Evolutionary conservation across 2,888 invertebrate species (phyloP).

Genomic region (Leucoptera coffeella): DNA sequence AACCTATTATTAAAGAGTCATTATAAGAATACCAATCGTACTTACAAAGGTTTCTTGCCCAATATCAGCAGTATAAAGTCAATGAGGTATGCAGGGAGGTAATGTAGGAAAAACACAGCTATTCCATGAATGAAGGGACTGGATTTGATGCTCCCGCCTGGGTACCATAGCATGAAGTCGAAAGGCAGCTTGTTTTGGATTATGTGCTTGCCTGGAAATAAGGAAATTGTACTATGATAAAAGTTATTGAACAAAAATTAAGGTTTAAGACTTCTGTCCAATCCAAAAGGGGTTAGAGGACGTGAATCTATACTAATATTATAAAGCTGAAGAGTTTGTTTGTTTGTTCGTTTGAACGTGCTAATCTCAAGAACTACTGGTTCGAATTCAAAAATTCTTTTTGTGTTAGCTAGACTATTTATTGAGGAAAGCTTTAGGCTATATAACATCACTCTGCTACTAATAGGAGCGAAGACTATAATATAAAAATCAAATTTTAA

Average conservation of each 20-base stretch:
- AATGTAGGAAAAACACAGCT: conserved; percentile 63
- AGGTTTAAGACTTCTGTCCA: neutral
- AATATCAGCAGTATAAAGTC: conserved; percentile 61
- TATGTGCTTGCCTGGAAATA: conserved; percentile 36
- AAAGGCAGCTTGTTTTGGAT: conserved; percentile 66
- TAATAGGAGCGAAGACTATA: no score
- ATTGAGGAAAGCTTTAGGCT: no score
- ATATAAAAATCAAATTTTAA: no score
- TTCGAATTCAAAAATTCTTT: no score
- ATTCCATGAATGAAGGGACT: conserved; percentile 61
- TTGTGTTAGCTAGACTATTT: no score
- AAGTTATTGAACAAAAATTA: neutral
- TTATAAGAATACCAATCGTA: conserved; percentile 9
- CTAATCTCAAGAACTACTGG: no score
- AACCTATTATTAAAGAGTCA: no score
- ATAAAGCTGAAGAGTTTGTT: no score
- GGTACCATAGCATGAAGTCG: conserved; percentile 71
- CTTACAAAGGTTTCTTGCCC: conserved; percentile 75
- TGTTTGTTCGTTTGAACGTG: no score
- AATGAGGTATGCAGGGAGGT: conserved; percentile 69
- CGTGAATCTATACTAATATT: neutral
- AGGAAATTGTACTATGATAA: neutral
- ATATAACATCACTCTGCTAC: no score
- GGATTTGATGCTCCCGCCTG: conserved; percentile 66
- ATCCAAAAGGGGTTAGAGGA: neutral